Percentiles rank a stretch among this genome's conserved stretches.
Conservation (phyloP, 1,140 invertebrate species). For the Diachasma alloeum region DNA sequence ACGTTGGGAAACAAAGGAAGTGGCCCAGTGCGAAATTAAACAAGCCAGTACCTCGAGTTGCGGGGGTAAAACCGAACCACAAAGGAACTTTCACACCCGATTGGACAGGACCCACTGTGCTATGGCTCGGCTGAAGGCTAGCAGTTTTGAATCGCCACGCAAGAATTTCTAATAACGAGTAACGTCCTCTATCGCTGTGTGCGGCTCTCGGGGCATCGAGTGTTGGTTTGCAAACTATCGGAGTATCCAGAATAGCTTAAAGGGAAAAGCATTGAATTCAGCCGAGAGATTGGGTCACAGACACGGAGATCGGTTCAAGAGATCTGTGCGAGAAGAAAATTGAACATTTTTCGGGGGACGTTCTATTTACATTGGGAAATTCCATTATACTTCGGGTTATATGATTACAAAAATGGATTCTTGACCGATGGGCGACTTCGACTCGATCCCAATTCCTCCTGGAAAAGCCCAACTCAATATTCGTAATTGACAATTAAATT, state of each 20-base stretch:
- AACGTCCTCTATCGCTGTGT: constrained; percentile 11
- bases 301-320: not conserved
- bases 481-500: too few species aligned
- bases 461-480: too few species aligned
- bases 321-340: not conserved
- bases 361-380: too few species aligned
- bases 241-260: not conserved
- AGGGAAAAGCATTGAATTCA: not conserved
- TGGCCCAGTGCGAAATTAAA: constrained; percentile 41
- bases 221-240: not conserved
- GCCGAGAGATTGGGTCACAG: not conserved
- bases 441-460: too few species aligned
- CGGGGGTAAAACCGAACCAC: constrained; percentile 55
- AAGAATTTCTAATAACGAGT: constrained; percentile 59
- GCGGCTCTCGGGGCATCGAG: not conserved
- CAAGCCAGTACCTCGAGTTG: constrained; percentile 38
- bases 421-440: too few species aligned
- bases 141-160: constrained; percentile 26
- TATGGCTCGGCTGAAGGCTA: not conserved
- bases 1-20: constrained; percentile 39
- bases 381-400: too few species aligned
- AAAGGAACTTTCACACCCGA: constrained; percentile 61
- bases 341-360: not conserved
- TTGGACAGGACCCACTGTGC: constrained; percentile 44
- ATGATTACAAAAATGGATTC: too few species aligned